Evolutionary conservation across 2,888 invertebrate species (phyloP), one percentile per base, ranked within the genome.

Genomic region (Willowsia nigromaculata): DNA sequence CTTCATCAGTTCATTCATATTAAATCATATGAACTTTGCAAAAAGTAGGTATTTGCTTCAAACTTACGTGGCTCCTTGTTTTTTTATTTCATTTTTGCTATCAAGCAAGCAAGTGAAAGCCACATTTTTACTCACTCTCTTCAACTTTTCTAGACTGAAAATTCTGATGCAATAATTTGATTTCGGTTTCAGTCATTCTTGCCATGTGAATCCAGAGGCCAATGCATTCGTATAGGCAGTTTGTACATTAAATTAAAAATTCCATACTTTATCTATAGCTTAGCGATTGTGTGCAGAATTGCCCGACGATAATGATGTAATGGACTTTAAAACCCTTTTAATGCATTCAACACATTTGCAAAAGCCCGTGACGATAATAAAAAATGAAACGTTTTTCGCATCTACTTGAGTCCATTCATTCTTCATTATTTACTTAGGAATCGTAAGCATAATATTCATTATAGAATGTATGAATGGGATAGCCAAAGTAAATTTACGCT

Each of bases 91-190:
- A 37, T 6, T 37, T 37, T 37, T 9, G 37, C 37, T 9, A 37
- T 37, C 5, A 6, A 59, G 9, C 5, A 53, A 22, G 3, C 3
- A 59, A 27, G 18, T 9, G 25, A 11, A 18, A 59, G 3, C 59
- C 59, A 22, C 40, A 40, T 40, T 71, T 71, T 40, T 22, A 5
- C 9, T 22, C 1, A 22, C 22, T 40, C 25, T 30, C 37, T 33
- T 68, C 37, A 68, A 68, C n/a, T 30, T 40, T 40, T 40, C 71
- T 18, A 71, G 65, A 33, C 2, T 33, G 9, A 40, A 71, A 40
- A 40, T 71, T 71, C 71, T 71, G 71, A 71, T 40, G 71, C 71
- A 71, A 71, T 40, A 71, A 18, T 71, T 40, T 11, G 22, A 71
- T 71, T 71, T 71, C 27, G 62, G 27, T 62, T 27, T 30, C 56